Evolutionary conservation across 2,888 invertebrate genomes (phyloP), one percentile per base, ranked within the genome.

Genomic region (Heliconius cydno): DNA sequence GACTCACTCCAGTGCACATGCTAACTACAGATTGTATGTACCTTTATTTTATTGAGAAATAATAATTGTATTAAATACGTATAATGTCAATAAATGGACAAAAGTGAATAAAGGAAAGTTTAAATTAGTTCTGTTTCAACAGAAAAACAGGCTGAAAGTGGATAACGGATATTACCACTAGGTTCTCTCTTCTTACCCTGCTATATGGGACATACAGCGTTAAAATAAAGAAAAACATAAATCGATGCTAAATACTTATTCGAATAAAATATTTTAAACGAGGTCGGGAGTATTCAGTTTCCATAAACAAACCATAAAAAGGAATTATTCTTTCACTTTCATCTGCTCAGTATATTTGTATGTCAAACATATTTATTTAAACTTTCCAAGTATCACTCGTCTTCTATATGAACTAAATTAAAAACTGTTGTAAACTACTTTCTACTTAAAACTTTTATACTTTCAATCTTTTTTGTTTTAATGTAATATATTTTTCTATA

Each of bases 1-100:
- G 72, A 34, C 34, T 19, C 73, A 73, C 78, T 66, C 34, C 46
- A 25, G 19, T 46, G 78, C 46, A 78, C 78, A 67, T 34, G 57
- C 52, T 67, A 52, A 66, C 52, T 6, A 65, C 57, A 52, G 6
- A 73, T 15, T 41, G 46, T n/a, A 46, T 70, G 46, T n/a, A 6
- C 15, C n/a, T 70, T 65, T 65, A 65, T 15, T 65, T 65, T 65
- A 65, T 22, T 57, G 22, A 57, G 22, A 57, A 22, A 57, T 22
- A n/a, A 22, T 22, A 22, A 22, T 1, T 9, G 57, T 57, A 22
- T 57, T 57, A 57, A 9, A 57, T 57, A 57, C 22, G 6, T 34
- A 34, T 34, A 34, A 34, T 34, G 9, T 34, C 34, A 34, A 52
- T 19, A 22, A 52, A 22, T 7, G 22, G 6, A 52, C 22, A 52